A percentile compares a stretch with the other conserved stretches of the same genome.
Conservation (phyloP, 2,797 vertebrate species). For the Falco concolor region DNA sequence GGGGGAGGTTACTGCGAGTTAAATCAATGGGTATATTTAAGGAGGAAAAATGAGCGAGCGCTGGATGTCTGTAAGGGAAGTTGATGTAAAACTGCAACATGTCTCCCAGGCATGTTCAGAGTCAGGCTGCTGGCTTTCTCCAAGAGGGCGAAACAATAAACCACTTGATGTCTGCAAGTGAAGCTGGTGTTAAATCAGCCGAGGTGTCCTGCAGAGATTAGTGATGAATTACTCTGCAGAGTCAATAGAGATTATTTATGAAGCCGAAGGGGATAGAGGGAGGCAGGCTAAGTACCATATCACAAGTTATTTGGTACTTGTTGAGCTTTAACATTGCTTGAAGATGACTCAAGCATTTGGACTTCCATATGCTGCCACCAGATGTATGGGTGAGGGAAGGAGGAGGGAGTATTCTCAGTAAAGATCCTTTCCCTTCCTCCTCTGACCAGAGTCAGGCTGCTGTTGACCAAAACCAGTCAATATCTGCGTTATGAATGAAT, state of each 20-base stretch:
- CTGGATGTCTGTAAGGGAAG: conserved; percentile 10
- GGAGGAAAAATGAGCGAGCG: neutral
- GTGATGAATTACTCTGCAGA: conserved; percentile 54
- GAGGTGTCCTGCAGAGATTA: conserved; percentile 60
- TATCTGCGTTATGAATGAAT: neutral
- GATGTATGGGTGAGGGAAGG: neutral
- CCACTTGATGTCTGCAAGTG: conserved; percentile 54
- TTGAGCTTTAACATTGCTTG: conserved; percentile 37
- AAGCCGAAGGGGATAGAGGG: conserved; percentile 23
- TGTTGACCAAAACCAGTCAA: neutral
- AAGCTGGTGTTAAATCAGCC: conserved; percentile 63
- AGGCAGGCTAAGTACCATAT: conserved; percentile 46
- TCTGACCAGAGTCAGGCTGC: neutral
- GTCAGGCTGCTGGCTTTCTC: neutral
- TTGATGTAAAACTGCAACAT: conserved; percentile 33
- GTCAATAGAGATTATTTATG: conserved; percentile 67
- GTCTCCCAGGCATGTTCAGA: conserved; percentile 40
- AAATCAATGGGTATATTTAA: conserved; percentile 50
- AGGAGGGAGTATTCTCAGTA: neutral
- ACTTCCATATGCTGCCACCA: conserved; percentile 19
- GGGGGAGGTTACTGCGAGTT: neutral
- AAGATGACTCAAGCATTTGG: conserved; percentile 49
- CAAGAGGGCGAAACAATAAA: conserved; percentile 51
- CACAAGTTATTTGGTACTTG: conserved; percentile 57
- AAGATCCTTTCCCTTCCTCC: neutral